A percentile compares a stretch with the other conserved stretches of the same genome.
Evolutionary conservation across 1,140 invertebrate species (phyloP).

Genomic region (Pseudomyrmex sp.): DNA sequence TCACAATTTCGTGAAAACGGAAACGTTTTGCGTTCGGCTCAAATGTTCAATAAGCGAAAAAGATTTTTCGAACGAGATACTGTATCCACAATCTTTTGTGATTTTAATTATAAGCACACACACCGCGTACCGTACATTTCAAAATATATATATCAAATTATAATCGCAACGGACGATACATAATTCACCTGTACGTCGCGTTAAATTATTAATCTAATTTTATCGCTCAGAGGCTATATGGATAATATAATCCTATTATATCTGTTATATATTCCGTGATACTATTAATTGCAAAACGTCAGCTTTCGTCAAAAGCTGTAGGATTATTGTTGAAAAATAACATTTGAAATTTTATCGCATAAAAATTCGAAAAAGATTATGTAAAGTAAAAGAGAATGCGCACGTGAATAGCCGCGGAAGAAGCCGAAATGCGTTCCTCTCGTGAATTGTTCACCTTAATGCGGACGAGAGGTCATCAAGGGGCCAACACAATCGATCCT

Average conservation of each 20-base stretch:
- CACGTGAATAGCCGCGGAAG: background rate
- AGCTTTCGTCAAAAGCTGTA: background rate
- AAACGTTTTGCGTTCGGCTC: too few species aligned
- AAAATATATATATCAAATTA: background rate
- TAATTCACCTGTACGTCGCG: background rate
- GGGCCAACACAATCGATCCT: constrained; percentile 55
- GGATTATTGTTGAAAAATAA: background rate
- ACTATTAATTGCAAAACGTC: constrained; percentile 1
- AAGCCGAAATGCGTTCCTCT: constrained; percentile 18
- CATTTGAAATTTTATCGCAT: background rate
- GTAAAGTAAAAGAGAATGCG: background rate
- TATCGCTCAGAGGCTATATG: background rate
- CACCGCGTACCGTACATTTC: background rate
- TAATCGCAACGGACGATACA: background rate
- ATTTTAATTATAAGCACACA: background rate
- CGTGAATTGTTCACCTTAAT: constrained; percentile 69
- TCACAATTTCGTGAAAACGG: background rate
- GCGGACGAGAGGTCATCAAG: constrained; percentile 65
- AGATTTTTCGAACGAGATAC: background rate
- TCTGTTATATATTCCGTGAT: background rate
- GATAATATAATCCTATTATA: background rate
- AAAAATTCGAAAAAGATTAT: background rate
- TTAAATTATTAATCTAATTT: background rate
- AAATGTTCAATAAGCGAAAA: background rate
- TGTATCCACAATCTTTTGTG: background rate